phyloP scores from a whole-genome alignment of 1,140 invertebrate genomes.

The Lordiphosa stackelbergi region DNA sequence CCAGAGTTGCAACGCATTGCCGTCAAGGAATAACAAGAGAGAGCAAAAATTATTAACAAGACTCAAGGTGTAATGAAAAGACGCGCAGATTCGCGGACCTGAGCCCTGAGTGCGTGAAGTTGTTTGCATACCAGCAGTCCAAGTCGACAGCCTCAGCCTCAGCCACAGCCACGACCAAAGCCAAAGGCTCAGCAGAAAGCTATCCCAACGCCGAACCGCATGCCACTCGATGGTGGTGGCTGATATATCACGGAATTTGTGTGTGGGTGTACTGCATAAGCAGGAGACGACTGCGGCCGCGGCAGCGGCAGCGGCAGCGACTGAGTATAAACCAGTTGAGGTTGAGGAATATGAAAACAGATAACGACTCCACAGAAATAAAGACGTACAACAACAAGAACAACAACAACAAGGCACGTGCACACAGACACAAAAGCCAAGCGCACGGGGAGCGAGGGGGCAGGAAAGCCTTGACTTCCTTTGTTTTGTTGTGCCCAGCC shows the following conservation, averaged over 20 bases:
- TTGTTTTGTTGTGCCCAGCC: conserved; percentile 54
- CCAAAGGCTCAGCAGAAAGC: conserved; percentile 19
- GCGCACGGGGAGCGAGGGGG: conserved; percentile 11
- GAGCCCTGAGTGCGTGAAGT: conserved; percentile 28
- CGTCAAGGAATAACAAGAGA: conserved; percentile 33
- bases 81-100: conserved; percentile 23
- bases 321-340: conserved; percentile 57
- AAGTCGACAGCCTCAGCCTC: conserved; percentile 16
- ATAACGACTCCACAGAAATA: conserved; percentile 64
- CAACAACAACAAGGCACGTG: conserved; percentile 58
- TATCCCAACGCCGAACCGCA: conserved; percentile 19
- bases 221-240: conserved; percentile 59
- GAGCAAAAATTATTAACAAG: conserved; percentile 45
- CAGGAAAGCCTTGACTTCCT: conserved; percentile 54
- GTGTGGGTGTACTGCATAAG: conserved; percentile 65
- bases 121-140: conserved; percentile 55
- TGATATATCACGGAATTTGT: conserved; percentile 70
- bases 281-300: conserved; percentile 25
- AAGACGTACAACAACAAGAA: conserved; percentile 58
- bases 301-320: conserved; percentile 14
- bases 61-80: conserved; percentile 55
- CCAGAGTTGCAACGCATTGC: conserved; percentile 13
- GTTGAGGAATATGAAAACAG: conserved; percentile 72
- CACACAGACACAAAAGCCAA: conserved; percentile 25
- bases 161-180: conserved; percentile 15